phyloP scores from a whole-genome alignment of 2,113 vertebrate species.

The Gallinago undulata region DNA sequence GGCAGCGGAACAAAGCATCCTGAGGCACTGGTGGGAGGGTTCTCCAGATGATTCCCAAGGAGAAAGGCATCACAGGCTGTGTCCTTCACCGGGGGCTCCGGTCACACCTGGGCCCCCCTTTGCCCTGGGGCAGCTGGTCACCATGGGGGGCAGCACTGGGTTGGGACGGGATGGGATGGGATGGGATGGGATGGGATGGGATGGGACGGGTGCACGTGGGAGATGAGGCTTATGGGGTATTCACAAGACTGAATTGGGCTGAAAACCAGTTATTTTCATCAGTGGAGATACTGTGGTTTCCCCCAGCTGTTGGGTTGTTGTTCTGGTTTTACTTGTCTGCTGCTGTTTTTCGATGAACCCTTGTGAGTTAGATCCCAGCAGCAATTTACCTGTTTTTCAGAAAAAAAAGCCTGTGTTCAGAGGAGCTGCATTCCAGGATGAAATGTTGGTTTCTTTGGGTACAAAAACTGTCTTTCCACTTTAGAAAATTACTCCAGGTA shows the following conservation, averaged over 20 bases:
- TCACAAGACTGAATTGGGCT: rapidly evolving
- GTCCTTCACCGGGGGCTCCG: rapidly evolving
- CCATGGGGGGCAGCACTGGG: rapidly evolving
- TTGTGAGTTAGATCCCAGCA: background rate
- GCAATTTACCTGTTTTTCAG: background rate
- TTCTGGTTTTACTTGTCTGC: background rate
- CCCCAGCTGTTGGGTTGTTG: background rate
- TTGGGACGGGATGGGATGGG: background rate
- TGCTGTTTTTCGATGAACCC: background rate
- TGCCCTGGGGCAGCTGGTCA: rapidly evolving
- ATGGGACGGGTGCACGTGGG: rapidly evolving
- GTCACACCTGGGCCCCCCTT: background rate
- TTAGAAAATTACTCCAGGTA: background rate
- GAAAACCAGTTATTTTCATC: background rate
- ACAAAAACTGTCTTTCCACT: background rate
- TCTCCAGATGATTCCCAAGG: rapidly evolving
- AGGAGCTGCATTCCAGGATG: background rate
- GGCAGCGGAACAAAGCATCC: background rate
- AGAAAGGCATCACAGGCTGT: background rate
- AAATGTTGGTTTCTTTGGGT: background rate
- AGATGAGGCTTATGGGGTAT: rapidly evolving
- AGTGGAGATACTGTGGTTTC: background rate
- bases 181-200: background rate
- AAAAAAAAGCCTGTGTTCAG: background rate
- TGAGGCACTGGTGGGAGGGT: rapidly evolving